Percentiles rank a stretch among this genome's conserved stretches.
These are phyloP conservation scores for Hemithea aestivaria DNA, from an alignment of 2,888 invertebrate genomes.

Conservation along the genomic window DNA sequence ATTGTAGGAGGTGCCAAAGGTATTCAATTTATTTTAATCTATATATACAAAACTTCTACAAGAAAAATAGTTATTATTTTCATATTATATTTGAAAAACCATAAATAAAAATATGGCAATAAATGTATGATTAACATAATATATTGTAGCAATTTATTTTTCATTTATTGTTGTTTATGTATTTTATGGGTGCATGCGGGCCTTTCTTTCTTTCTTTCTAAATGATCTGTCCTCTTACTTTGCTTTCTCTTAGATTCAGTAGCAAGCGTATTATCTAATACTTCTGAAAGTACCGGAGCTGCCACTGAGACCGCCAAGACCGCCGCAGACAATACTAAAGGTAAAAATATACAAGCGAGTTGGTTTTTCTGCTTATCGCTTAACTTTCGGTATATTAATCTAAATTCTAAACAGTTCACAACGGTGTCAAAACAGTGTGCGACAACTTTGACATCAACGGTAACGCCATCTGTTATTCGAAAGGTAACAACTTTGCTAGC, in stretches of 20 bases:
- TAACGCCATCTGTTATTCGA: slow-evolving; percentile 21
- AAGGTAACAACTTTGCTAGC: slow-evolving; percentile 26
- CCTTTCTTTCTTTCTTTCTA: slow-evolving; percentile 19
- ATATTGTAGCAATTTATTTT: no score
- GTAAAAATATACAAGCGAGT: slow-evolving; percentile 25
- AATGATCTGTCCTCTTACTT: slow-evolving; percentile 28
- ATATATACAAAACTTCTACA: background rate
- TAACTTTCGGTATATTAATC: slow-evolving; percentile 23
- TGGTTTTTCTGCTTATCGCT: slow-evolving; percentile 22
- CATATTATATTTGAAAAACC: no score
- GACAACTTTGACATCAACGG: slow-evolving; percentile 18
- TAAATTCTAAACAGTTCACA: slow-evolving; percentile 30
- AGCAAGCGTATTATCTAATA: slow-evolving; percentile 40
- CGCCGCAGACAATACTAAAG: slow-evolving; percentile 33
- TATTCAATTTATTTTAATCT: slow-evolving; percentile 18
- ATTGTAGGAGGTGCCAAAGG: slow-evolving; percentile 50
- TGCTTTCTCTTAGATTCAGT: slow-evolving; percentile 50
- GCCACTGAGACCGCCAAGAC: slow-evolving; percentile 30
- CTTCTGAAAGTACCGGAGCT: slow-evolving; percentile 29
- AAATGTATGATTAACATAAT: no score
- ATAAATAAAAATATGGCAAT: no score
- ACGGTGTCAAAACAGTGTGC: slow-evolving; percentile 17
- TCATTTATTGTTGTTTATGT: no score
- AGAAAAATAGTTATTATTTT: no score
- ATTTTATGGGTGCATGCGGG: slow-evolving; percentile 35